Base-by-base conservation (phyloP, 2,797 vertebrate species). In the Argyrosomus regius region DNA sequence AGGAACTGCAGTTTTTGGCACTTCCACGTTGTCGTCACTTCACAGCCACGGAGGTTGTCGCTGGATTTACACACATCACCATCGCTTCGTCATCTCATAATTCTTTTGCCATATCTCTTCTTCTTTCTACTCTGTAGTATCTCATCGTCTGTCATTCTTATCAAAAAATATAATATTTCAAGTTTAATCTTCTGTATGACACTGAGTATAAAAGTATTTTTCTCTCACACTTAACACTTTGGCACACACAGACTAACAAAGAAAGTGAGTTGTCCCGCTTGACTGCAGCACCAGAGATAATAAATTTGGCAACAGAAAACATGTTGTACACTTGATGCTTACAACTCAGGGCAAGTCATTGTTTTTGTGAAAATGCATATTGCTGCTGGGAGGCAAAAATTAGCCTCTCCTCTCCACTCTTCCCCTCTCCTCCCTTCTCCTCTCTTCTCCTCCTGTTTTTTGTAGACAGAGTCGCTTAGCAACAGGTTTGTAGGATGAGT, bases 401-500 rank as follows among this genome's bases (percentile, higher is more conserved):
- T 41, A 75, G 49, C 18, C 3, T 67, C 31, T 46, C n/a, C 35
- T 80, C 62, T 49, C 16, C 11, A 58, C 49, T 20, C 14, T 22
- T 53, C n/a, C 56, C 48, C 24, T 41, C 63, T 52, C 22, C 43
- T 56, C 56, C 61, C 58, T 31, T 11, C 50, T 67, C 50, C 10
- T 59, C 52, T 75, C 20, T 31, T 49, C 46, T 46, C 49, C 39
- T 65, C 26, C 48, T 67, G 66, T 83, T 84, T 87, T 39, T 87
- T 86, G 78, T 88, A 81, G 74, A 80, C 81, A 82, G 83, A 84
- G 94, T 95, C 88, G 88, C 94, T 88, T 92, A 95, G 93, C 94
- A 94, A 94, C 94, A 91, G 91, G 85, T 93, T 91, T 81, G 84
- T 85, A 69, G 78, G 81, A 82, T 81, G 84, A 87, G 68, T 83